These are phyloP conservation scores for Saimiri boliviensis DNA, from an alignment of 2,113 vertebrate genomes.

Conservation along the genomic window DNA sequence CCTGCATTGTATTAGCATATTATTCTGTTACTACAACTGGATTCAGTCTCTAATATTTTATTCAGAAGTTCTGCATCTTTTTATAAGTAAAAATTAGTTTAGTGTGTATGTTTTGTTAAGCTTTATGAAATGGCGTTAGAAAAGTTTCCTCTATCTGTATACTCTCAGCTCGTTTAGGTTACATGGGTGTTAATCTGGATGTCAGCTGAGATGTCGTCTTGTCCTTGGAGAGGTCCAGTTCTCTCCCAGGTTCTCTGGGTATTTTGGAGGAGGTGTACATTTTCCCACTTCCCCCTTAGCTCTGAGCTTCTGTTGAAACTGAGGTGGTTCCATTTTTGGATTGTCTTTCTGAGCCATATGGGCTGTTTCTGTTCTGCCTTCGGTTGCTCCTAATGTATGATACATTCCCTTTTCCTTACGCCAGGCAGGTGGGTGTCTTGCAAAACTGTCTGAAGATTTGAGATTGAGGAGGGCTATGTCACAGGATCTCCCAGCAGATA, in stretches of 20 bases:
- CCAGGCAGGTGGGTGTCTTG: conserved; percentile 27
- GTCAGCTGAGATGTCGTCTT: neutral
- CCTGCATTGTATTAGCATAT: neutral
- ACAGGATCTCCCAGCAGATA: neutral
- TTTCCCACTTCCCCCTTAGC: neutral
- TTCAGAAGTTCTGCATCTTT: neutral
- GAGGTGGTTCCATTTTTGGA: neutral
- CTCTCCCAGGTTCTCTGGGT: too few relatives aligned
- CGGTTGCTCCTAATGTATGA: neutral
- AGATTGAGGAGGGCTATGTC: neutral
- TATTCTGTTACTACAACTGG: neutral
- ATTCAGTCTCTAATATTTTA: neutral
- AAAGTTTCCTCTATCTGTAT: neutral
- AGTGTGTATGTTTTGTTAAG: neutral
- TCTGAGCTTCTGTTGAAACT: neutral
- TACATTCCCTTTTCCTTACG: neutral
- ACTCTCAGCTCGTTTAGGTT: neutral
- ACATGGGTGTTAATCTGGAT: neutral
- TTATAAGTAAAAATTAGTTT: neutral
- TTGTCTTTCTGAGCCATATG: neutral
- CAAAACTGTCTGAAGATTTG: conserved; percentile 6
- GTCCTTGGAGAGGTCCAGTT: neutral
- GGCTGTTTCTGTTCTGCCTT: conserved; percentile 6
- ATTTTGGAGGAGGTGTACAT: neutral
- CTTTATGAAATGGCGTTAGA: neutral